Conservation (phyloP, 2,113 vertebrate genomes). For the Aix galericulata region DNA sequence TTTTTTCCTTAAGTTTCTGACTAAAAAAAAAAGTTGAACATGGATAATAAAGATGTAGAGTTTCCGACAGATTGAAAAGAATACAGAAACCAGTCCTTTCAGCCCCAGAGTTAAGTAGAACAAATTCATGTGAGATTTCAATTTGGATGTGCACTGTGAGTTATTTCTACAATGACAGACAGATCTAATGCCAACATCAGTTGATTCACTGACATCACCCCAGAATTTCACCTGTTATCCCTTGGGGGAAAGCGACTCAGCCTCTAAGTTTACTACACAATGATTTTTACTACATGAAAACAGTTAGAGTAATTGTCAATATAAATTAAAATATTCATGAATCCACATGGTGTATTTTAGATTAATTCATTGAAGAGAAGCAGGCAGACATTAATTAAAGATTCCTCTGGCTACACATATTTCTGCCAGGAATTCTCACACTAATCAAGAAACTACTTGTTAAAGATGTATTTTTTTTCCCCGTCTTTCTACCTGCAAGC, state of each 20-base stretch:
- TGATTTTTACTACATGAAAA: conserved; percentile 32
- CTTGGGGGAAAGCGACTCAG: neutral
- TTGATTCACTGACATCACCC: conserved; percentile 28
- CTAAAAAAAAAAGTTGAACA: neutral
- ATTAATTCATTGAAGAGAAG: neutral
- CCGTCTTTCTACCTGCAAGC: neutral
- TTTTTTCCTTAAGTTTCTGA: neutral
- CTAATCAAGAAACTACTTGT: neutral
- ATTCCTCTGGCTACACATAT: neutral
- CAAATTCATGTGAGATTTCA: conserved; percentile 18
- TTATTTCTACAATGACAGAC: neutral
- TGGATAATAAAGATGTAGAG: neutral
- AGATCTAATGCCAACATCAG: conserved; percentile 15
- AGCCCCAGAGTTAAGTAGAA: conserved; percentile 15
- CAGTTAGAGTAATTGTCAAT: conserved; percentile 4
- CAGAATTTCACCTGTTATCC: conserved; percentile 22
- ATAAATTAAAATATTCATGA: neutral
- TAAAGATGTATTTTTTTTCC: neutral
- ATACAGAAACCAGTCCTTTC: neutral
- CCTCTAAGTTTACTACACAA: neutral
- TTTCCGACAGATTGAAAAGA: neutral
- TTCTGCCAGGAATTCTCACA: neutral
- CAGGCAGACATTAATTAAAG: conserved; percentile 18
- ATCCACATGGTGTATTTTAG: neutral
- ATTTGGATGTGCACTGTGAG: conserved; percentile 3